Base-by-base conservation (phyloP, 2,888 invertebrate species). In the Oscheius sp. region DNA sequence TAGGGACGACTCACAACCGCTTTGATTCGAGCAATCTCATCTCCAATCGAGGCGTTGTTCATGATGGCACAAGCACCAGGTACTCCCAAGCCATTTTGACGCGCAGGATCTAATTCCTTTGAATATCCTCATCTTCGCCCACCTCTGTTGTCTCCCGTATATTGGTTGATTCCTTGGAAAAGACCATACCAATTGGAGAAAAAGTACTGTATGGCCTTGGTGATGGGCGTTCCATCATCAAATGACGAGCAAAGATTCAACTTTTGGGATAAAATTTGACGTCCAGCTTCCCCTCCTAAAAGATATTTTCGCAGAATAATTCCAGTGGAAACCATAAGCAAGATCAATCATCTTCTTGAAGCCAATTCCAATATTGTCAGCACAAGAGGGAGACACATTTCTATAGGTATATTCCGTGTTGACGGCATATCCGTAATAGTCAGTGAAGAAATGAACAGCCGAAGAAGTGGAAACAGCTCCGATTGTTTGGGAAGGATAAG, bases 131-230 rank as follows among this genome's bases (percentile, higher is more conserved):
- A 23, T 58, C 23, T 4, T 23, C 8, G 34, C 29, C 29, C 6
- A 61, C 73, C 78, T 46, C 78, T 67, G 37, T 75, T 76, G 50
- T 75, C 75, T 48, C 78, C 93, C 87, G 96, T 95, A 87, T 96
- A 96, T 85, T 96, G 96, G 0, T 95, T 95, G 50, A 95, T 90
- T 46, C 91, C 93, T 52, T 94, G 95, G 87, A 96, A 93, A 87
- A 93, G 92, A 50, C 92, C 91, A 0, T 94, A 92, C 34, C 96
- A 87, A n/a, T 90, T 91, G 86, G 91, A 92, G 87, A 91, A 93
- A 65, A 96, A 91, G 86, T 92, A 95, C 0, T 92, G 90, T 15
- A 94, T 46, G 1, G 75, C 50, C 34, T 74, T 75, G 29, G 74
- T 70, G 10, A 76, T 31, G 27, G 61, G 42, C 8, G 29, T 61